Evolutionary conservation across 2,113 vertebrate species (phyloP).

Genomic region (Hemiprocne comata): DNA sequence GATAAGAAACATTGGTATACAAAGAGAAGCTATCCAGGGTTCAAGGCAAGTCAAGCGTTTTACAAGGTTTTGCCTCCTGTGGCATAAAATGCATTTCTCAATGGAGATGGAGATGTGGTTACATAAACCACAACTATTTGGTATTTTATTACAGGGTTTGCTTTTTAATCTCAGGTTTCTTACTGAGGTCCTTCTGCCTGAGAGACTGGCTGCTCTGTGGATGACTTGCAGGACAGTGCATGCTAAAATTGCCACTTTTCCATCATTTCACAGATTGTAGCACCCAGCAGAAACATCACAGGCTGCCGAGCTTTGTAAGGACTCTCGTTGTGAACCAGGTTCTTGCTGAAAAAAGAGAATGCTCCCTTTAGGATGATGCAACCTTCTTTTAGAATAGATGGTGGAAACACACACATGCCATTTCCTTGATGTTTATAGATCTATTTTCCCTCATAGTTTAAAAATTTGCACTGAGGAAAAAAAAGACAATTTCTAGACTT

Average conservation of each 20-base stretch:
- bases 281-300: neutral
- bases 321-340: neutral
- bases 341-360: neutral
- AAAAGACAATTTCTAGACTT: neutral
- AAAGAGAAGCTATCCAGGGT: neutral
- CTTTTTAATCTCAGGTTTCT: neutral
- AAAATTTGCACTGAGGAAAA: neutral
- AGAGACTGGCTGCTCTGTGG: neutral
- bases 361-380: neutral
- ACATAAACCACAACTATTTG: neutral
- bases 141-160: neutral
- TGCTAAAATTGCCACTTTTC: neutral
- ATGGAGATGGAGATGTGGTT: neutral
- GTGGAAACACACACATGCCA: neutral
- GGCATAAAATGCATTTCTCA: neutral
- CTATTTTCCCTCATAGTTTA: neutral
- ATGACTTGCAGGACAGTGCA: neutral
- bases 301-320: fast-evolving
- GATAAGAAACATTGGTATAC: neutral
- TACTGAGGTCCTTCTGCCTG: neutral
- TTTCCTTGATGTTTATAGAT: neutral
- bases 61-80: neutral
- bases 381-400: neutral
- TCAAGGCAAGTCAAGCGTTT: neutral
- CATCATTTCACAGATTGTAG: neutral